Percentiles rank a stretch among this genome's conserved stretches.
These are phyloP conservation scores for Lottia scabra DNA, from an alignment of 2,888 invertebrate species.

Conservation along the genomic window DNA sequence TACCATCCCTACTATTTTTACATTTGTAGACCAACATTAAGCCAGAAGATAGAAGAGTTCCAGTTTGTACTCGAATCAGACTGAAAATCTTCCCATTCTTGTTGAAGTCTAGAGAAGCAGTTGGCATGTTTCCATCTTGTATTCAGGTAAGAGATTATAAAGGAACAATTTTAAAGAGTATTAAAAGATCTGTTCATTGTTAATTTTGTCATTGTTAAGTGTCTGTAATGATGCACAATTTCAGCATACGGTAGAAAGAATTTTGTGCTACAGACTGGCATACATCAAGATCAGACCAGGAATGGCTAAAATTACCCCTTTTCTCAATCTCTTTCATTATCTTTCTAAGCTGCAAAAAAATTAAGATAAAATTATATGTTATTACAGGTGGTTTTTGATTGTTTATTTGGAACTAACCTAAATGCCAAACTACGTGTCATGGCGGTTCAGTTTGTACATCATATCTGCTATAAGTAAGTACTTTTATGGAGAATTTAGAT, in stretches of 20 bases:
- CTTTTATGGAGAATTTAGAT: too few species aligned
- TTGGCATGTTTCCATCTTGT: conserved; percentile 76
- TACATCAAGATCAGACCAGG: too few species aligned
- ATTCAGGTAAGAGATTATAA: conserved; percentile 76
- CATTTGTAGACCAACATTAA: conserved; percentile 44
- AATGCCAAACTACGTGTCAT: conserved; percentile 85
- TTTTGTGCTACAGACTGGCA: too few species aligned
- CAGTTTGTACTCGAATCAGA: conserved; percentile 86
- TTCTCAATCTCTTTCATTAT: too few species aligned
- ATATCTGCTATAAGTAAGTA: conserved; percentile 84
- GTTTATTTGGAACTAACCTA: conserved; percentile 85
- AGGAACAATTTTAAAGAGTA: neutral
- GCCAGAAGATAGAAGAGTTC: conserved; percentile 79
- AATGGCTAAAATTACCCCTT: too few species aligned
- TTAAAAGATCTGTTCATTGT: too few species aligned
- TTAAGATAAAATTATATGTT: conserved; percentile 1
- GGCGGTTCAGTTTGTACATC: conserved; percentile 84
- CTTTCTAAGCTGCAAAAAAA: neutral
- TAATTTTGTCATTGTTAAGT: too few species aligned
- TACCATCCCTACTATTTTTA: neutral
- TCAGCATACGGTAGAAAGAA: too few species aligned
- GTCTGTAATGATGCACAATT: too few species aligned
- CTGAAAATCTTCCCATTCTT: conserved; percentile 88
- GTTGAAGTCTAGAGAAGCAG: conserved; percentile 73
- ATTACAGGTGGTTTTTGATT: conserved; percentile 84